Percentiles rank a stretch among this genome's conserved stretches.
Conservation (phyloP, 1,140 invertebrate genomes). For the Drosophila ficusphila region DNA sequence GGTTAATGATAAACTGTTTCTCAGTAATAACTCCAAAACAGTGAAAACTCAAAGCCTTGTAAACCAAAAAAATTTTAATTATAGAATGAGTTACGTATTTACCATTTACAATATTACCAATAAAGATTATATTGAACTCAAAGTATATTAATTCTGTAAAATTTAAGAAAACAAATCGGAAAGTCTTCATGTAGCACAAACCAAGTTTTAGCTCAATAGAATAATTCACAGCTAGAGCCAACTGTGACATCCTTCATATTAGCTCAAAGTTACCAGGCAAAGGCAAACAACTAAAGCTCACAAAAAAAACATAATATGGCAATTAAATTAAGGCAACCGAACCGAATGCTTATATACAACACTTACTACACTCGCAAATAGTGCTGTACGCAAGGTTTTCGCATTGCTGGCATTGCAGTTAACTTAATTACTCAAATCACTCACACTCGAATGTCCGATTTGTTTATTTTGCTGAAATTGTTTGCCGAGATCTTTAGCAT, state of each 20-base stretch:
- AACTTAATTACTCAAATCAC: constrained; percentile 62
- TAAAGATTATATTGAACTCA: too few species aligned
- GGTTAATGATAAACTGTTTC: constrained; percentile 2
- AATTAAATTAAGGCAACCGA: constrained; percentile 48
- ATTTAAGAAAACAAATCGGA: too few species aligned
- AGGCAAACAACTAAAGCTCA: constrained; percentile 41
- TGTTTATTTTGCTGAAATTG: constrained; percentile 27
- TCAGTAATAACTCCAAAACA: background rate
- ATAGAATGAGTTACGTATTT: too few species aligned
- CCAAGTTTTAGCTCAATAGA: too few species aligned
- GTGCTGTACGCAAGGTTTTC: constrained; percentile 46
- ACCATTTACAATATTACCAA: too few species aligned
- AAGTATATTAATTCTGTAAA: too few species aligned
- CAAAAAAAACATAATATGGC: constrained; percentile 41
- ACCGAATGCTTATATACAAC: constrained; percentile 13
- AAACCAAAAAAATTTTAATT: too few species aligned
- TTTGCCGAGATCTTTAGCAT: constrained; percentile 7
- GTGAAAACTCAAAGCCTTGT: too few species aligned
- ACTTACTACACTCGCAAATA: constrained; percentile 5
- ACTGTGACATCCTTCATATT: constrained; percentile 25
- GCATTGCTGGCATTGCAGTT: constrained; percentile 53
- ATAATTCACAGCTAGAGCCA: background rate
- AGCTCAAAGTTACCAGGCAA: constrained; percentile 33
- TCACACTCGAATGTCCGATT: constrained; percentile 18
- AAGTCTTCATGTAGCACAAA: too few species aligned